Conservation (phyloP, 2,113 vertebrate species). For the Anarrhichthys ocellatus region DNA sequence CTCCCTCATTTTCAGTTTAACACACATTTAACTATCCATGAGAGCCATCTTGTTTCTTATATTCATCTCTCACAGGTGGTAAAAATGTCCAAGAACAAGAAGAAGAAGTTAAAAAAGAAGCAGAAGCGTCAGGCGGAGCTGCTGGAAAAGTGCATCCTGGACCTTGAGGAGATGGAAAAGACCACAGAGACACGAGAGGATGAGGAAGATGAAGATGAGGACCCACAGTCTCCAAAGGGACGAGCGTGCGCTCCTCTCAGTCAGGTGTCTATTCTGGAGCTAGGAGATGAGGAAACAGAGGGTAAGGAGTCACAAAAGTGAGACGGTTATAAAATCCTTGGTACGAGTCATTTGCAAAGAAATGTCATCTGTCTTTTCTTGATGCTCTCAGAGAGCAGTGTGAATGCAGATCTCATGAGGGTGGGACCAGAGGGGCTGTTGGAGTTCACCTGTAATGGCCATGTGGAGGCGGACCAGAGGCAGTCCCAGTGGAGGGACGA, state of each 20-base stretch:
- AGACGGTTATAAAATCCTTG: neutral
- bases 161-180: conserved; percentile 95
- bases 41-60: neutral
- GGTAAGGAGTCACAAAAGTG: conserved; percentile 61
- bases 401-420: conserved; percentile 44
- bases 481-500: conserved; percentile 82
- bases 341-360: neutral
- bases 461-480: conserved; percentile 76
- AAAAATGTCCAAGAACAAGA: conserved; percentile 99
- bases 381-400: conserved; percentile 52
- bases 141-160: conserved; percentile 95
- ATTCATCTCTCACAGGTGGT: conserved; percentile 79
- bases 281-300: conserved; percentile 55
- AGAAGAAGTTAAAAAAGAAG: conserved; percentile 99
- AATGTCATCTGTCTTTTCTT: neutral
- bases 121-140: conserved; percentile 97
- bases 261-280: conserved; percentile 74
- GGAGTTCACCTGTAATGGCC: conserved; percentile 91
- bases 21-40: neutral
- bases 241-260: conserved; percentile 78
- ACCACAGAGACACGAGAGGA: conserved; percentile 83
- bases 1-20: neutral
- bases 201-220: conserved; percentile 84
- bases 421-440: conserved; percentile 62
- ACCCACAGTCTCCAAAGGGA: conserved; percentile 85